phyloP scores from a whole-genome alignment of 1,140 invertebrate species.

The Bathynomus jamesi region DNA sequence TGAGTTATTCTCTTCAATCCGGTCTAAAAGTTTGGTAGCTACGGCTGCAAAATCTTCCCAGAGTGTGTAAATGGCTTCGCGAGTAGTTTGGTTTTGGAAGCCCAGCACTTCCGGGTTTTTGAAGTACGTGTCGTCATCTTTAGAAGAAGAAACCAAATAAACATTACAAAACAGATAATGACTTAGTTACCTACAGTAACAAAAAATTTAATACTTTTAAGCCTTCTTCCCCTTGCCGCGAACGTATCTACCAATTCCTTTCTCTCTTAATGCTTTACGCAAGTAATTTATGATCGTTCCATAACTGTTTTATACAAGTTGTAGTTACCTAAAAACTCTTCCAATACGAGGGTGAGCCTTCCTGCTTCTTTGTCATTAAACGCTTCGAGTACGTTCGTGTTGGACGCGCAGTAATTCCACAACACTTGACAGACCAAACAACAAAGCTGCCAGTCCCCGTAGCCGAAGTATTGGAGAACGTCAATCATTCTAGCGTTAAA shows the following conservation, averaged over 20 bases:
- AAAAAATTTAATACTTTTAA: too few species aligned
- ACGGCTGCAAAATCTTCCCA: conserved; percentile 59
- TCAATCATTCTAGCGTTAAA: conserved; percentile 47
- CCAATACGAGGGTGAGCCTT: conserved; percentile 49
- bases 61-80: conserved; percentile 39
- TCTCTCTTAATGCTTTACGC: too few species aligned
- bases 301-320: too few species aligned
- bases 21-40: conserved; percentile 54
- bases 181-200: too few species aligned
- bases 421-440: conserved; percentile 57
- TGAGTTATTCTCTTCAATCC: conserved; percentile 38
- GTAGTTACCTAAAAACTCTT: conserved; percentile 52
- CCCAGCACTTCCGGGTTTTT: conserved; percentile 31
- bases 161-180: conserved; percentile 15
- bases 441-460: conserved; percentile 54
- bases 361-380: conserved; percentile 50
- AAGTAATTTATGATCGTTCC: too few species aligned
- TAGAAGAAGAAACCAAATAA: conserved; percentile 23
- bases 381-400: conserved; percentile 45
- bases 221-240: too few species aligned
- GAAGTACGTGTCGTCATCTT: conserved; percentile 34
- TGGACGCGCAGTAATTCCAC: conserved; percentile 63
- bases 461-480: conserved; percentile 50
- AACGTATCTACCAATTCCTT: too few species aligned
- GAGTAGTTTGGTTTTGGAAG: conserved; percentile 16